A percentile compares a stretch with the other conserved stretches of the same genome.
Conservation (phyloP, 2,113 vertebrate genomes). For the Gasterosteus nipponicus region DNA sequence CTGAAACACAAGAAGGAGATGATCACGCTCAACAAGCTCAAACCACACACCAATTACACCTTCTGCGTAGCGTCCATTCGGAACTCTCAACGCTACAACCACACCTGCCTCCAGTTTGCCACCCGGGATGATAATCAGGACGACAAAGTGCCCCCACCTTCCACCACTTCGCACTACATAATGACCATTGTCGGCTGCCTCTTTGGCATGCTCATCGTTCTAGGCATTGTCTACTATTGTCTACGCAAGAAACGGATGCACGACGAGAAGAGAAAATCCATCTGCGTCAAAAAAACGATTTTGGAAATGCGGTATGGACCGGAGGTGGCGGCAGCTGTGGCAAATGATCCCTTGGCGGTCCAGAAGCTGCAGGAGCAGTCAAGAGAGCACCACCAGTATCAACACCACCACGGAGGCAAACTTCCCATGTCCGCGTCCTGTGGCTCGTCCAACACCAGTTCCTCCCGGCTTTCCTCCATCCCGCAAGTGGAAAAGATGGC, state of each 20-base stretch:
- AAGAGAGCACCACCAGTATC: constrained; percentile 87
- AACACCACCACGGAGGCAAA: constrained; percentile 83
- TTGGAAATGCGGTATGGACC: constrained; percentile 98
- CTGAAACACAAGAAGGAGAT: constrained; percentile 95
- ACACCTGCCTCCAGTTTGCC: constrained; percentile 93
- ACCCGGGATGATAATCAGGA: constrained; percentile 86
- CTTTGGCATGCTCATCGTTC: constrained; percentile 96
- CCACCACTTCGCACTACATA: constrained; percentile 97
- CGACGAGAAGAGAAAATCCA: constrained; percentile 95
- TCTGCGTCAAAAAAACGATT: constrained; percentile 98
- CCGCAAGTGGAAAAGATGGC: constrained; percentile 96
- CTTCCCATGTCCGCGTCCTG: constrained; percentile 89
- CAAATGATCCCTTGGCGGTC: constrained; percentile 87
- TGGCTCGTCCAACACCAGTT: constrained; percentile 82
- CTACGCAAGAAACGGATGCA: constrained; percentile 90
- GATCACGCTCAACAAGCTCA: constrained; percentile 91
- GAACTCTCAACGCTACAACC: constrained; percentile 95
- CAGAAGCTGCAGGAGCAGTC: constrained; percentile 95
- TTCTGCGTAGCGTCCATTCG: constrained; percentile 97
- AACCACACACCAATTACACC: constrained; percentile 93
- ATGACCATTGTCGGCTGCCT: constrained; percentile 98
- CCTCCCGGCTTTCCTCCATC: constrained; percentile 92
- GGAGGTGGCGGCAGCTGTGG: constrained; percentile 85
- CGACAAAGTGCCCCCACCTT: constrained; percentile 87
- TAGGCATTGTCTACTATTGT: constrained; percentile 96